Percentiles rank a stretch among this genome's conserved stretches.
phyloP scores from a whole-genome alignment of 2,113 vertebrate species.

The Apeltes quadracus region DNA sequence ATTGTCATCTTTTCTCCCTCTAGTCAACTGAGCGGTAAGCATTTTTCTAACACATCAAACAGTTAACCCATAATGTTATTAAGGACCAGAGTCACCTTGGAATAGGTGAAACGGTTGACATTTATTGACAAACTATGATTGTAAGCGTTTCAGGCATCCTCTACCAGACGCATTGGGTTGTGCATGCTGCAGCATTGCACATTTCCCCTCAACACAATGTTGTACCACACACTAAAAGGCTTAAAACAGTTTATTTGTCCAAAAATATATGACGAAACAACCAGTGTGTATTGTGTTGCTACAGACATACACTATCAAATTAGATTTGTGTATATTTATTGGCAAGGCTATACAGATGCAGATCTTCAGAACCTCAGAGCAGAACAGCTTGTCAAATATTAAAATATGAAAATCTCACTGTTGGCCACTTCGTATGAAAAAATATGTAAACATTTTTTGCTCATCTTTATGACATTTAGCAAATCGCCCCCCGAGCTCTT shows the following conservation, averaged over 20 bases:
- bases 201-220: not conserved
- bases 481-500: too few species aligned
- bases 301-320: not conserved
- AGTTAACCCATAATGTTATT: slow-evolving; percentile 16
- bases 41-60: slow-evolving; percentile 9
- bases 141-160: not conserved
- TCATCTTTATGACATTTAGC: too few species aligned
- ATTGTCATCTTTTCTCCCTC: not conserved
- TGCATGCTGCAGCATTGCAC: not conserved
- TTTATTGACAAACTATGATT: slow-evolving; percentile 33
- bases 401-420: slow-evolving; percentile 15
- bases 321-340: slow-evolving; percentile 7
- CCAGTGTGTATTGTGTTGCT: slow-evolving; percentile 21
- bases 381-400: slow-evolving; percentile 24
- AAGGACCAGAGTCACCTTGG: slow-evolving; percentile 24
- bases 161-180: not conserved
- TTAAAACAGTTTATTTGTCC: slow-evolving; percentile 5
- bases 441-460: not conserved
- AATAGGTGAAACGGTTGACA: not conserved
- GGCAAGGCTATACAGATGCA: not conserved
- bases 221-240: not conserved
- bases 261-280: slow-evolving; percentile 33
- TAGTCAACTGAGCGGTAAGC: slow-evolving; percentile 11
- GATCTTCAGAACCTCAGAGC: not conserved
- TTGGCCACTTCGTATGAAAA: not conserved